phyloP scores from a whole-genome alignment of 1,140 invertebrate genomes.

The Neodiprion virginianus region DNA sequence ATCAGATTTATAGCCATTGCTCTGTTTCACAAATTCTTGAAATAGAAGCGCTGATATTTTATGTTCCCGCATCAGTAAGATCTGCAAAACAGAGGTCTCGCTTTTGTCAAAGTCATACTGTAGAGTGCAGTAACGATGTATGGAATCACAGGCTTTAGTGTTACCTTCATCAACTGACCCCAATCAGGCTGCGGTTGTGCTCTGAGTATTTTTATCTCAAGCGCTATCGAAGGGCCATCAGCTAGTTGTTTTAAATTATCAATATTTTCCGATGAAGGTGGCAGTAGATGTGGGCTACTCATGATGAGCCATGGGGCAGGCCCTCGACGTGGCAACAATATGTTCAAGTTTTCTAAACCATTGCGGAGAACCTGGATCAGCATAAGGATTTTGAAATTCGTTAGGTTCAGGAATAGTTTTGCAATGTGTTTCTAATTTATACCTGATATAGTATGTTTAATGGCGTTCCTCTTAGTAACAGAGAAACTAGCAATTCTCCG shows the following conservation, averaged over 20 bases:
- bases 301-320: constrained; percentile 73
- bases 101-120: neutral
- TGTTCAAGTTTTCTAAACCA: constrained; percentile 62
- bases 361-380: constrained; percentile 64
- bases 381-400: constrained; percentile 8
- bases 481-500: constrained; percentile 73
- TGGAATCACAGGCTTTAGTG: constrained; percentile 28
- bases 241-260: constrained; percentile 59
- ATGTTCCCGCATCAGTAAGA: constrained; percentile 72
- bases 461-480: constrained; percentile 74
- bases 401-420: constrained; percentile 9
- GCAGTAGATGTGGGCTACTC: constrained; percentile 68
- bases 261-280: constrained; percentile 55
- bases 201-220: constrained; percentile 74
- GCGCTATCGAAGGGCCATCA: constrained; percentile 65
- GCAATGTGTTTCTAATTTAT: constrained; percentile 17
- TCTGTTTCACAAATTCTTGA: constrained; percentile 36
- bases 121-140: neutral
- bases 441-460: constrained; percentile 78
- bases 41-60: constrained; percentile 48
- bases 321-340: constrained; percentile 59
- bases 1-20: constrained; percentile 32
- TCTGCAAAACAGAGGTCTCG: constrained; percentile 48
- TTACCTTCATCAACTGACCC: constrained; percentile 74
- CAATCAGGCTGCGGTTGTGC: constrained; percentile 80